Conservation (phyloP, 2,888 invertebrate genomes). For the Cephalotes varians region DNA sequence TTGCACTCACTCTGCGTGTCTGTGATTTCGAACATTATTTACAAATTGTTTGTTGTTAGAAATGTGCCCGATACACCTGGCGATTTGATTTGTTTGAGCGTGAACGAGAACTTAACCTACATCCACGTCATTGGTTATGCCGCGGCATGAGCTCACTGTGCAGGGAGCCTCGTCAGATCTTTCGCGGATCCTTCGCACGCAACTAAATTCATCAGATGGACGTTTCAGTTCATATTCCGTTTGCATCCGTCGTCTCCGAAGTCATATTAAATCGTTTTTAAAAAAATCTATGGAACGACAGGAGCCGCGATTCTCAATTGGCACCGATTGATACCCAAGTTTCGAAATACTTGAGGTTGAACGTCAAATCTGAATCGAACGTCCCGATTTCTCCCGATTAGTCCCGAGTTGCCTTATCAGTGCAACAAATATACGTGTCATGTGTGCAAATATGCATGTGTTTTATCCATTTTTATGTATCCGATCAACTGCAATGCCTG, state of each 20-base stretch:
- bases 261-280: not conserved
- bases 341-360: not conserved
- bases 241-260: not conserved
- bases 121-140: slow-evolving; percentile 81
- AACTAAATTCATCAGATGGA: slow-evolving; percentile 1
- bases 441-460: not conserved
- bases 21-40: slow-evolving; percentile 93
- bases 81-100: slow-evolving; percentile 45
- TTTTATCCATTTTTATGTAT: not conserved
- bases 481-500: no score
- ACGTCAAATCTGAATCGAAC: not conserved
- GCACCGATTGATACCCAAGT: not conserved
- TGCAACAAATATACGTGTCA: not conserved
- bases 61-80: slow-evolving; percentile 26
- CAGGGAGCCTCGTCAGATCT: slow-evolving; percentile 51
- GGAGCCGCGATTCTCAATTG: no score
- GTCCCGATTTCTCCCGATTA: not conserved
- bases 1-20: slow-evolving; percentile 92
- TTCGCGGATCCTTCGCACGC: not conserved
- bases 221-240: not conserved
- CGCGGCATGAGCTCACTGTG: slow-evolving; percentile 60
- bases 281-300: not conserved
- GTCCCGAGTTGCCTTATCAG: not conserved
- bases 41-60: slow-evolving; percentile 17
- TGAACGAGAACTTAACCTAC: slow-evolving; percentile 77